Conservation (phyloP, 2,888 invertebrate species). For the Hirtodrosophila duncani region DNA sequence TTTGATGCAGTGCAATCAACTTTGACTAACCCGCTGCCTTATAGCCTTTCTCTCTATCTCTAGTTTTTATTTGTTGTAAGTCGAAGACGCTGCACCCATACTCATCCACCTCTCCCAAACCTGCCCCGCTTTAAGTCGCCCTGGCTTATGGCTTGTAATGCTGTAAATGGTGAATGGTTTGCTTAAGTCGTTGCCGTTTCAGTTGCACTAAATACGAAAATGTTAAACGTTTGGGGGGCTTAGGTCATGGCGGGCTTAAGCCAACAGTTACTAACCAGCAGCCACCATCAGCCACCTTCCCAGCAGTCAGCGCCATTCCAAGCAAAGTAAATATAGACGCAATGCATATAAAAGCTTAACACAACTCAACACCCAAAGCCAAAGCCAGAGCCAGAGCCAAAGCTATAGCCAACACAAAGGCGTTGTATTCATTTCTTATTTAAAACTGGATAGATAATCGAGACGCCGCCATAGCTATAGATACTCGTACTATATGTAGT, state of each 20-base stretch:
- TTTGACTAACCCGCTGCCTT: slow-evolving; percentile 10
- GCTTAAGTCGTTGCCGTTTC: slow-evolving; percentile 49
- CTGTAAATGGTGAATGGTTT: too few relatives aligned
- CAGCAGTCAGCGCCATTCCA: slow-evolving; percentile 18
- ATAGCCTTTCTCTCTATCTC: slow-evolving; percentile 12
- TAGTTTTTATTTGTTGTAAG: slow-evolving; percentile 42
- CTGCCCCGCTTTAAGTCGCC: slow-evolving; percentile 9
- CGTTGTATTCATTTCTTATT: slow-evolving; percentile 63
- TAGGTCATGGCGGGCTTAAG: too few relatives aligned
- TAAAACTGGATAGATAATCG: slow-evolving; percentile 39
- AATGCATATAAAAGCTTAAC: slow-evolving; percentile 32
- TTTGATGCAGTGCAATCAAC: slow-evolving; percentile 57
- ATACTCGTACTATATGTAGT: not conserved
- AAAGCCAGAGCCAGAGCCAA: slow-evolving; percentile 33
- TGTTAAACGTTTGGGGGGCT: not conserved
- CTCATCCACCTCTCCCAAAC: too few relatives aligned
- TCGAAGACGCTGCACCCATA: slow-evolving; percentile 26
- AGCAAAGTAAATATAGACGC: slow-evolving; percentile 35
- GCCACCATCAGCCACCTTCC: too few relatives aligned
- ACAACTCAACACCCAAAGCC: slow-evolving; percentile 19
- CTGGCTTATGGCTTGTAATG: slow-evolving; percentile 47
- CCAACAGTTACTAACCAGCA: too few relatives aligned
- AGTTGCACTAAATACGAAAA: not conserved
- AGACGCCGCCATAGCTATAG: not conserved
- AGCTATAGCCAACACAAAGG: slow-evolving; percentile 47